These are phyloP conservation scores for Callipepla squamata DNA, from an alignment of 2,113 vertebrate genomes.

Conservation along the genomic window DNA sequence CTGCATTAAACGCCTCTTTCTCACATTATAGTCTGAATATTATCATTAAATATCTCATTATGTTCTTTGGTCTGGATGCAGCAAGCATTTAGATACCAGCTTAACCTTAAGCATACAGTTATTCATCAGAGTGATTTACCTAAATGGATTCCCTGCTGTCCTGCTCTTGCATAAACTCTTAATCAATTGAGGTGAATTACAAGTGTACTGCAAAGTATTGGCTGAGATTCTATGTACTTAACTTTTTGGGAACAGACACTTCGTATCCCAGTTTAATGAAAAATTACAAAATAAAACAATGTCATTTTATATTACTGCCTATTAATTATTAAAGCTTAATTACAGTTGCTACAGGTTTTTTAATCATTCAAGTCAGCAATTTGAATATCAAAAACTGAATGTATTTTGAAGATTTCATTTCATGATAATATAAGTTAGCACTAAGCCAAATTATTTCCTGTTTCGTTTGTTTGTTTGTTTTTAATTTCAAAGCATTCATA, in stretches of 20 bases:
- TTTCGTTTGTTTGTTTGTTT: not conserved
- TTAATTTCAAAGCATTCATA: not conserved
- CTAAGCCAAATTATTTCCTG: not conserved
- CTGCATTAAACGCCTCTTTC: not conserved
- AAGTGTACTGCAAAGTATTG: not conserved
- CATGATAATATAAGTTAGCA: not conserved
- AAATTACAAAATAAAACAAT: not conserved
- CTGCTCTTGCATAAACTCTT: not conserved
- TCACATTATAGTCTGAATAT: not conserved
- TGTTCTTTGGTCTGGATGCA: not conserved
- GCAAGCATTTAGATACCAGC: not conserved
- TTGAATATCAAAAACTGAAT: not conserved
- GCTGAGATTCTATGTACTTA: not conserved
- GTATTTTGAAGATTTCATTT: not conserved
- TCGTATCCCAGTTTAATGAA: not conserved
- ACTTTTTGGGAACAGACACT: not conserved
- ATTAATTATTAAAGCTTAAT: constrained; percentile 11
- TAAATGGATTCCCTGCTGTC: not conserved
- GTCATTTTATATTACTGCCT: not conserved
- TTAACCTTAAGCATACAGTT: not conserved
- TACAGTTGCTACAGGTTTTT: not conserved
- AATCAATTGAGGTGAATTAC: not conserved
- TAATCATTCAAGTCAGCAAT: not conserved
- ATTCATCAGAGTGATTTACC: not conserved
- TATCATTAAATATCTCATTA: not conserved